phyloP scores from a whole-genome alignment of 2,888 invertebrate species.

The Eupithecia vulgata region DNA sequence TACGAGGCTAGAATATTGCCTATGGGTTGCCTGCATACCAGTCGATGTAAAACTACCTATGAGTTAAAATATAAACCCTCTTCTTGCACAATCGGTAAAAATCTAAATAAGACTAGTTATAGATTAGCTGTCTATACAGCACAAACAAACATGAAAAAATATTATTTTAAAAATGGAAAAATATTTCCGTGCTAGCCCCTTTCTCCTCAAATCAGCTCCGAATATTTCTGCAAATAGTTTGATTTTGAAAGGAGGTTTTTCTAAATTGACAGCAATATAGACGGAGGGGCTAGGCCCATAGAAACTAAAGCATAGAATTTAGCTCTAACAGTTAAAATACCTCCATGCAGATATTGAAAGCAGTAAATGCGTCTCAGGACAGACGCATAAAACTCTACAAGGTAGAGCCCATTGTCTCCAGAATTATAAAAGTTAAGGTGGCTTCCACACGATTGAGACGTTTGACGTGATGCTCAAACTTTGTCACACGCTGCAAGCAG shows the following conservation, averaged over 20 bases:
- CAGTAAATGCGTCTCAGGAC: conserved; percentile 8
- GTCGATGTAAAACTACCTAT: neutral
- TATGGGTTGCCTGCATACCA: neutral
- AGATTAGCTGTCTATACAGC: too few relatives aligned
- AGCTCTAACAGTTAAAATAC: conserved; percentile 7
- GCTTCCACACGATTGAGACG: neutral
- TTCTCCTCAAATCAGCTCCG: neutral
- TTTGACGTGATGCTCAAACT: neutral
- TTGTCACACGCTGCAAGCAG: neutral
- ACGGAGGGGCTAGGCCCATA: neutral
- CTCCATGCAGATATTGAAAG: conserved; percentile 10
- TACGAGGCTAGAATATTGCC: neutral
- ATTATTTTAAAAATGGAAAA: neutral
- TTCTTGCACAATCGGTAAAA: neutral
- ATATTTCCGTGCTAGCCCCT: neutral
- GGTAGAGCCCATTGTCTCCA: conserved; percentile 10
- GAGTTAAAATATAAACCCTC: neutral
- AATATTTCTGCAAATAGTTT: neutral
- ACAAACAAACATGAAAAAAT: neutral
- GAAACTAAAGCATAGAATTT: conserved; percentile 2
- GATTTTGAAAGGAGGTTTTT: neutral
- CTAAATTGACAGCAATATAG: neutral
- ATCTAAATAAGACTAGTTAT: neutral
- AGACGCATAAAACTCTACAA: conserved; percentile 14
- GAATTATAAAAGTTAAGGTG: conserved; percentile 9